phyloP scores from a whole-genome alignment of 1,140 invertebrate genomes.

The Cherax destructor region DNA sequence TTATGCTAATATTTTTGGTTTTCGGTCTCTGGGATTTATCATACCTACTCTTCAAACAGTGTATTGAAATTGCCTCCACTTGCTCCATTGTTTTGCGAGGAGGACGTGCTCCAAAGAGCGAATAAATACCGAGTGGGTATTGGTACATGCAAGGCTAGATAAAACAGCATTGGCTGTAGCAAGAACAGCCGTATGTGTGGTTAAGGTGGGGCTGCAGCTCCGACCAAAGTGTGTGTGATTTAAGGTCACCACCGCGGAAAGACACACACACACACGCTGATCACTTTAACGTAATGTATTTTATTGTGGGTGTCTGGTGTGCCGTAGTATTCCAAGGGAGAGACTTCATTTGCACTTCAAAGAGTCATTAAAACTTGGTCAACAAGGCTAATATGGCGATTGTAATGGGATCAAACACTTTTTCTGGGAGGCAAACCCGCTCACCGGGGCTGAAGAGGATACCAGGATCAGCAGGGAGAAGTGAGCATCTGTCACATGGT shows the following conservation, averaged over 20 bases:
- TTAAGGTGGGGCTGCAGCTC: not conserved
- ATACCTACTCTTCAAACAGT: too few relatives aligned
- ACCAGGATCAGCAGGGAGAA: not conserved
- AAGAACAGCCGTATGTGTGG: too few relatives aligned
- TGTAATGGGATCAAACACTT: slow-evolving; percentile 51
- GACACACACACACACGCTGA: slow-evolving; percentile 8
- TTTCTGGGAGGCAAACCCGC: not conserved
- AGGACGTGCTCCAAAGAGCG: too few relatives aligned
- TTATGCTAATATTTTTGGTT: too few relatives aligned
- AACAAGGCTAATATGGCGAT: slow-evolving; percentile 58
- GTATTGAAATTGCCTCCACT: too few relatives aligned
- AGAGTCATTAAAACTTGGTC: slow-evolving; percentile 65
- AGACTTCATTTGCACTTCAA: slow-evolving; percentile 65
- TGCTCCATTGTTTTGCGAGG: too few relatives aligned
- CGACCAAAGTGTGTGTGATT: slow-evolving; percentile 4
- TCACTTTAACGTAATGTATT: slow-evolving; percentile 20
- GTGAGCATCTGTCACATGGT: slow-evolving; percentile 29
- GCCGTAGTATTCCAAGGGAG: slow-evolving; percentile 12
- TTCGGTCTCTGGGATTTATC: too few relatives aligned
- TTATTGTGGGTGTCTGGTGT: slow-evolving; percentile 15
- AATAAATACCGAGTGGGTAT: too few relatives aligned
- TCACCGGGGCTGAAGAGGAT: slow-evolving; percentile 6
- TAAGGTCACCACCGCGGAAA: not conserved
- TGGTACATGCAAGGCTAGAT: too few relatives aligned
- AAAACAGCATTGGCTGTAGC: too few relatives aligned